Conservation (phyloP, 1,140 invertebrate species). For the Lamellibrachia luymesi region DNA sequence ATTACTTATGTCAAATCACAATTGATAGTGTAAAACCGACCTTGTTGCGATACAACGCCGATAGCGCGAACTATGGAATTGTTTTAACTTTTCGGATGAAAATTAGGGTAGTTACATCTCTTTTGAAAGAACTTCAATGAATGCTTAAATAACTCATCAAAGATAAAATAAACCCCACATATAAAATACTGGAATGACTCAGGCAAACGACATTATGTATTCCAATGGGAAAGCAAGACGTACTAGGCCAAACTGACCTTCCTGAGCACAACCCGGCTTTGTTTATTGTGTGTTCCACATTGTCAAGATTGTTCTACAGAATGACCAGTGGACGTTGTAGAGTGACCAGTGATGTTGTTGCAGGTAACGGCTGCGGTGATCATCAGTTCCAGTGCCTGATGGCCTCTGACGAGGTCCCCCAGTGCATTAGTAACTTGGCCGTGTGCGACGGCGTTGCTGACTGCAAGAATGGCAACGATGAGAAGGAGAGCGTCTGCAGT, state of each 20-base stretch:
- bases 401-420: neutral
- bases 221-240: too few species aligned
- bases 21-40: neutral
- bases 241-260: too few species aligned
- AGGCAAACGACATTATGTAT: neutral
- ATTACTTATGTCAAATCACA: neutral
- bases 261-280: too few species aligned
- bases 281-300: too few species aligned
- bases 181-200: neutral
- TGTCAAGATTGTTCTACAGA: too few species aligned
- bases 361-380: neutral
- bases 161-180: neutral
- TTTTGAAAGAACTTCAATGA: neutral
- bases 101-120: neutral
- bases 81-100: too few species aligned
- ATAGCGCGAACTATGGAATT: neutral
- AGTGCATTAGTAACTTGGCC: neutral
- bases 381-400: neutral
- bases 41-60: neutral
- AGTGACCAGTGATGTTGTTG: neutral
- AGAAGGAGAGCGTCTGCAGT: neutral
- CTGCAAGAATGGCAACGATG: neutral
- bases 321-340: too few species aligned
- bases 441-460: neutral
- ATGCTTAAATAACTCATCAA: neutral